These are phyloP conservation scores for Dryobates pubescens DNA, from an alignment of 2,797 vertebrate species.

Conservation along the genomic window DNA sequence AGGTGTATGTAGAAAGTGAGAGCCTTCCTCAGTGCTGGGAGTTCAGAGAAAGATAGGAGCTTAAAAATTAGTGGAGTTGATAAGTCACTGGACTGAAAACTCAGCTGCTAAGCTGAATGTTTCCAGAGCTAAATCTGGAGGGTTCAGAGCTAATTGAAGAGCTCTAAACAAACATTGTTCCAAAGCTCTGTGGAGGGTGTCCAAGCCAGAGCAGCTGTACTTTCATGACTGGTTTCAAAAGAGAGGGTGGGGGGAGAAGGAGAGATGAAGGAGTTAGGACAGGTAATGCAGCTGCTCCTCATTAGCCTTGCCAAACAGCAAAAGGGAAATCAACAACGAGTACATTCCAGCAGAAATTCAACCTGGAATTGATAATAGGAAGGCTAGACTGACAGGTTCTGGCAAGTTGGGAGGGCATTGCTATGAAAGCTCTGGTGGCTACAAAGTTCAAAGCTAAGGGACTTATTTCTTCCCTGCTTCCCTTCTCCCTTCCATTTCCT, in stretches of 20 bases:
- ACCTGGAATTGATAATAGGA: conserved; percentile 16
- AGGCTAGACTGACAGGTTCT: conserved; percentile 28
- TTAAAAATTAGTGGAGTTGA: background rate
- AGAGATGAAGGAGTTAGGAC: background rate
- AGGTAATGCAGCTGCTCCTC: conserved; percentile 40
- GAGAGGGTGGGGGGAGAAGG: background rate
- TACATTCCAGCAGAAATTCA: conserved; percentile 43
- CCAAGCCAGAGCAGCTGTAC: conserved; percentile 21
- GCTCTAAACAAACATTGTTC: conserved; percentile 23
- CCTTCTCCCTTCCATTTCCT: background rate
- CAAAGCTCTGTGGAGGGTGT: background rate
- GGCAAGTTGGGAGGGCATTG: background rate
- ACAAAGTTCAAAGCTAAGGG: background rate
- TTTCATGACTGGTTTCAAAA: background rate
- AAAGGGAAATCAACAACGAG: background rate
- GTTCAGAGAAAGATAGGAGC: background rate
- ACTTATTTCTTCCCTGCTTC: background rate
- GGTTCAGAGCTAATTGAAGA: conserved; percentile 14
- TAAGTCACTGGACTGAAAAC: background rate
- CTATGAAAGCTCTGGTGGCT: background rate
- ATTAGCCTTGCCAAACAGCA: background rate
- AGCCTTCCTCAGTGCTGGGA: background rate
- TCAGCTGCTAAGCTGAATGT: background rate
- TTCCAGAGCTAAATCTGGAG: conserved; percentile 28
- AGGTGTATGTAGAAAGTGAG: background rate